These are phyloP conservation scores for Rhinogobio ventralis DNA, from an alignment of 2,797 vertebrate genomes.

Conservation along the genomic window DNA sequence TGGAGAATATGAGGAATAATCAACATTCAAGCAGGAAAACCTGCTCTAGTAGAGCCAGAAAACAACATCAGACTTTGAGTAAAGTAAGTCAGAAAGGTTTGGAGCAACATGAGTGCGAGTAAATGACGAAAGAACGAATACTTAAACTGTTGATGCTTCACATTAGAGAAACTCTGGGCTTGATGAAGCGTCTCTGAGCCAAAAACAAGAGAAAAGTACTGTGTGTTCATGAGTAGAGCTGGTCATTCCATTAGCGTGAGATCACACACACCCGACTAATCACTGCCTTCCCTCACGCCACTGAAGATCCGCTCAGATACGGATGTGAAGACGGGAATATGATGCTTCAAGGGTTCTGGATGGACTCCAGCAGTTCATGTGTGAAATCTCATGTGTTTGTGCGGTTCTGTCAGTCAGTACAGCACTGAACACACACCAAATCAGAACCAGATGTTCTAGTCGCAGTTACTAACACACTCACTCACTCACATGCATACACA, in stretches of 20 bases:
- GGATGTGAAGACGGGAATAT: not conserved
- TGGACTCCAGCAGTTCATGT: conserved; percentile 14
- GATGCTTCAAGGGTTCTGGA: not conserved
- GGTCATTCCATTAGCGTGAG: conserved; percentile 24
- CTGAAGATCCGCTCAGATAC: not conserved
- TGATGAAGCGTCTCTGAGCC: conserved; percentile 40
- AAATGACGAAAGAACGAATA: too few species aligned
- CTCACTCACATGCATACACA: not conserved
- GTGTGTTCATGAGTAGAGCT: not conserved
- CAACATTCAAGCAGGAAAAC: not conserved
- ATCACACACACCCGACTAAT: conserved; percentile 13
- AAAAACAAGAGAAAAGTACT: conserved; percentile 19
- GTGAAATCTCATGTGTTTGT: conserved; percentile 26
- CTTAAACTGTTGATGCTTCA: too few species aligned
- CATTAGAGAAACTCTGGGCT: not conserved
- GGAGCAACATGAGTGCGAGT: too few species aligned
- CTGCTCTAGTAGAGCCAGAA: too few species aligned
- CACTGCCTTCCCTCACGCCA: not conserved
- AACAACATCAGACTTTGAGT: too few species aligned
- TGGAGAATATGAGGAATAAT: not conserved
- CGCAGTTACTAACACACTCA: conserved; percentile 23
- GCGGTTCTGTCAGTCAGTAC: conserved; percentile 41
- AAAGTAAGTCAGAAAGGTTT: too few species aligned
- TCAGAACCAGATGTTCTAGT: conserved; percentile 75
- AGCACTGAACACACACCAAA: conserved; percentile 62